Conservation (phyloP, 2,797 vertebrate species). For the Austrolebias charrua region DNA sequence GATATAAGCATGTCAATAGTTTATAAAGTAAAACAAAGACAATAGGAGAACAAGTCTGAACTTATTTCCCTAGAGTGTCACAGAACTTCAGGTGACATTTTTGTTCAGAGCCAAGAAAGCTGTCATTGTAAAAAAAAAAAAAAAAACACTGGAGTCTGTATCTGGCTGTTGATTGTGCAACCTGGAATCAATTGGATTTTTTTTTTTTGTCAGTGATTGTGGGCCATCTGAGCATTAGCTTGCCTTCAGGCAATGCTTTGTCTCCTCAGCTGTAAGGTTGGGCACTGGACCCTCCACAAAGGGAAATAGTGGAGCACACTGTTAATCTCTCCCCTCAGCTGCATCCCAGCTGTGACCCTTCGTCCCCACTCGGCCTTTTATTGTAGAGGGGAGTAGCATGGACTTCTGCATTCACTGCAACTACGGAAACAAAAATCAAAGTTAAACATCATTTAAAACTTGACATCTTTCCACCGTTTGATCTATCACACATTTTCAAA, state of each 20-base stretch:
- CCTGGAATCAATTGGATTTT: slow-evolving; percentile 54
- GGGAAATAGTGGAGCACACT: slow-evolving; percentile 58
- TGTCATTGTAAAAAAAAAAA: slow-evolving; percentile 36
- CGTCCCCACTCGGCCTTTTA: slow-evolving; percentile 48
- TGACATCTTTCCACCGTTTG: neutral
- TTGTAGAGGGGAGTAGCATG: slow-evolving; percentile 25
- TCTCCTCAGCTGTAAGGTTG: slow-evolving; percentile 61
- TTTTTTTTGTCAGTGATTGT: slow-evolving; percentile 43
- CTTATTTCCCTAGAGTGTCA: slow-evolving; percentile 7
- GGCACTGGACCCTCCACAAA: slow-evolving; percentile 60
- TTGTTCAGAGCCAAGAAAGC: slow-evolving; percentile 31
- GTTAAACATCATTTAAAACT: slow-evolving; percentile 10
- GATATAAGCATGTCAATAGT: neutral
- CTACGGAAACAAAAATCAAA: slow-evolving; percentile 22
- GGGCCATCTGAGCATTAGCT: slow-evolving; percentile 53
- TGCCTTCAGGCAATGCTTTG: slow-evolving; percentile 55
- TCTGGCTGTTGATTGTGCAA: slow-evolving; percentile 39
- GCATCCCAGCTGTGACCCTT: slow-evolving; percentile 64
- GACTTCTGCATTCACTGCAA: slow-evolving; percentile 31
- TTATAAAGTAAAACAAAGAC: slow-evolving; percentile 7
- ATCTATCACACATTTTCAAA: neutral
- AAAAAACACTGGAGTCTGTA: slow-evolving; percentile 38
- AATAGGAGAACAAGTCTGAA: slow-evolving; percentile 13
- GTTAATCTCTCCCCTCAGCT: slow-evolving; percentile 62
- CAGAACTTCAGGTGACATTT: slow-evolving; percentile 47